Conservation (phyloP, 2,113 vertebrate species). For the Petroica traversi region DNA sequence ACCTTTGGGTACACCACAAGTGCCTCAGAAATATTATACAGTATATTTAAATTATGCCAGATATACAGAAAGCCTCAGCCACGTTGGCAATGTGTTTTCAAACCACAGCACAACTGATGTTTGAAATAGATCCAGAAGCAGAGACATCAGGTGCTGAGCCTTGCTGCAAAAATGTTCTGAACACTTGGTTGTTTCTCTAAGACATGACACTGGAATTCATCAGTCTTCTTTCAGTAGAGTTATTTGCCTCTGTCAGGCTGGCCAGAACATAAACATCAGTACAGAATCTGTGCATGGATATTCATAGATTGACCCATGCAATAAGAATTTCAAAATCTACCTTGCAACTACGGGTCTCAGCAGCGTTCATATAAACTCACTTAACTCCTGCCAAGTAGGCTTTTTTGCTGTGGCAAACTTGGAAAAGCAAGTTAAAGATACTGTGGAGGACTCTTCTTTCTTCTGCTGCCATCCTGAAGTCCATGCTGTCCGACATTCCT, state of each 20-base stretch:
- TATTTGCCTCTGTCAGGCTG: background rate
- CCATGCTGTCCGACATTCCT: conserved; percentile 76
- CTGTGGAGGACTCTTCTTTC: conserved; percentile 84
- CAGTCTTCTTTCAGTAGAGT: background rate
- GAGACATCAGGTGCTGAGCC: background rate
- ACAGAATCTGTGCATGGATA: background rate
- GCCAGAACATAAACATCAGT: background rate
- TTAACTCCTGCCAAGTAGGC: background rate
- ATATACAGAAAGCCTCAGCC: background rate
- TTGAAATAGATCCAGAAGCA: background rate
- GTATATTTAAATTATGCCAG: conserved; percentile 17
- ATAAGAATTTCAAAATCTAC: background rate
- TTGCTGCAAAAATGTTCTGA: background rate
- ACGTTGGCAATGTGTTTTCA: background rate
- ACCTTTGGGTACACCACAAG: background rate
- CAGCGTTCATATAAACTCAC: background rate
- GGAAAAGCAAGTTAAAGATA: conserved; percentile 83
- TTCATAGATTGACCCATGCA: background rate
- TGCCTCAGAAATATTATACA: background rate
- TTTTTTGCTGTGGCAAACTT: conserved; percentile 83
- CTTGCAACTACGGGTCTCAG: background rate
- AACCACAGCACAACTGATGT: background rate
- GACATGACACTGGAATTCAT: background rate
- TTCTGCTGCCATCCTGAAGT: conserved; percentile 82
- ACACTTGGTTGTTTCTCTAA: background rate